These are phyloP conservation scores for Tenualosa ilisha DNA, from an alignment of 2,797 vertebrate species.

Conservation along the genomic window DNA sequence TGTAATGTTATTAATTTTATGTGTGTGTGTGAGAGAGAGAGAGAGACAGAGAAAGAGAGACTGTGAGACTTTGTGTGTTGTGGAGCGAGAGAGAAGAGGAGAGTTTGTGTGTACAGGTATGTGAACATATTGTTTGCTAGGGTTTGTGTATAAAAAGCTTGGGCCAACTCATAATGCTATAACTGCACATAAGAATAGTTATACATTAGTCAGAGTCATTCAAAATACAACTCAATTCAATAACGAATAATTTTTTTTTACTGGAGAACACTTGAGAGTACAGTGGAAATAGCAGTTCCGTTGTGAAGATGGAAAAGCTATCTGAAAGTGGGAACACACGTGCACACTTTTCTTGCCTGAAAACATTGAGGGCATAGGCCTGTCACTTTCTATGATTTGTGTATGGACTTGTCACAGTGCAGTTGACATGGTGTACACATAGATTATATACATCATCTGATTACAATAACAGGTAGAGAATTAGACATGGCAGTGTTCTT, in stretches of 20 bases:
- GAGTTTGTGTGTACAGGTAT: constrained; percentile 9
- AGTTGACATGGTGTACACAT: neutral
- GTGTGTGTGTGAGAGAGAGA: constrained; percentile 48
- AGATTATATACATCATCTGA: neutral
- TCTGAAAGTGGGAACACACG: neutral
- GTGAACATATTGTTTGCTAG: constrained; percentile 6
- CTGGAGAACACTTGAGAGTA: constrained; percentile 15
- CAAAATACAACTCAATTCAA: neutral
- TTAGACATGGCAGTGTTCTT: neutral
- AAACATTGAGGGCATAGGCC: neutral
- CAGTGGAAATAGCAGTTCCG: constrained; percentile 33
- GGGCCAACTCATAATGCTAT: constrained; percentile 20
- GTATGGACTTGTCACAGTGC: neutral
- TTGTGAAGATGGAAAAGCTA: constrained; percentile 23
- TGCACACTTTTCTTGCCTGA: neutral
- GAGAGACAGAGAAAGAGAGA: constrained; percentile 25
- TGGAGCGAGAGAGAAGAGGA: neutral
- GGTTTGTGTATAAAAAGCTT: constrained; percentile 16
- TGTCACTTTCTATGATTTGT: neutral
- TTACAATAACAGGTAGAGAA: neutral
- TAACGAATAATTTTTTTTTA: too few species aligned
- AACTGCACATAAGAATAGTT: neutral
- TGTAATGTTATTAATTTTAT: constrained; percentile 31
- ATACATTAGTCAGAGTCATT: neutral
- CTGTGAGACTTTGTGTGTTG: neutral